Conservation (phyloP, 2,113 vertebrate species). For the Deroptyus accipitrinus region DNA sequence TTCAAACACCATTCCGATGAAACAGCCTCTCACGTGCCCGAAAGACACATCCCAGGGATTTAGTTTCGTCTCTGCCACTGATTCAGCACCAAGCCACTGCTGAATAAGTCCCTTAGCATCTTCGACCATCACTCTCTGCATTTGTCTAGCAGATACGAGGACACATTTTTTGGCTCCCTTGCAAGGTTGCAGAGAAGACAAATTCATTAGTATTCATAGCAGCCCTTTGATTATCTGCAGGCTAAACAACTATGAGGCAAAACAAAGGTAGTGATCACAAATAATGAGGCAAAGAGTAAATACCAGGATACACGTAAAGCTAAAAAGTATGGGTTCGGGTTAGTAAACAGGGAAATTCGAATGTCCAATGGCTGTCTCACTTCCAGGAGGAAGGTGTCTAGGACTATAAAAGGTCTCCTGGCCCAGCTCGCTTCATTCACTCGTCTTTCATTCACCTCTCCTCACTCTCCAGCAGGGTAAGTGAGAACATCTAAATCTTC, state of each 20-base stretch:
- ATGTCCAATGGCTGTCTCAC: slow-evolving; percentile 56
- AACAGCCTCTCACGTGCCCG: background rate
- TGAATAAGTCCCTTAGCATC: slow-evolving; percentile 24
- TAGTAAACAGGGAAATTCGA: background rate
- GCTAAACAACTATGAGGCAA: background rate
- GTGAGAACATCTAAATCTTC: background rate
- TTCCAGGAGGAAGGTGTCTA: slow-evolving; percentile 25
- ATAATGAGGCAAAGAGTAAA: slow-evolving; percentile 45
- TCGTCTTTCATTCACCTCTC: background rate
- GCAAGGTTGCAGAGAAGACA: background rate
- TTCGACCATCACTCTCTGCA: fast-evolving
- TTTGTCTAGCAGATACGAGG: background rate
- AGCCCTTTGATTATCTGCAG: slow-evolving; percentile 61
- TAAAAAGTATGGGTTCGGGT: slow-evolving; percentile 30
- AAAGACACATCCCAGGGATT: background rate
- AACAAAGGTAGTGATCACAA: slow-evolving; percentile 10
- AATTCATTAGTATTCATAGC: slow-evolving; percentile 1
- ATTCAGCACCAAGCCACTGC: background rate
- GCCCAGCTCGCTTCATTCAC: slow-evolving; percentile 1
- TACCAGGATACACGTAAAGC: slow-evolving; percentile 1
- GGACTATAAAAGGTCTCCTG: slow-evolving; percentile 39
- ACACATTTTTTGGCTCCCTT: background rate
- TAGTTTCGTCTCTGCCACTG: background rate
- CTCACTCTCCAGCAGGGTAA: slow-evolving; percentile 39
- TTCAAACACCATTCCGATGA: background rate